A percentile compares a stretch with the other conserved stretches of the same genome.
phyloP scores from a whole-genome alignment of 1,140 invertebrate genomes.

The Laupala kohalensis region DNA sequence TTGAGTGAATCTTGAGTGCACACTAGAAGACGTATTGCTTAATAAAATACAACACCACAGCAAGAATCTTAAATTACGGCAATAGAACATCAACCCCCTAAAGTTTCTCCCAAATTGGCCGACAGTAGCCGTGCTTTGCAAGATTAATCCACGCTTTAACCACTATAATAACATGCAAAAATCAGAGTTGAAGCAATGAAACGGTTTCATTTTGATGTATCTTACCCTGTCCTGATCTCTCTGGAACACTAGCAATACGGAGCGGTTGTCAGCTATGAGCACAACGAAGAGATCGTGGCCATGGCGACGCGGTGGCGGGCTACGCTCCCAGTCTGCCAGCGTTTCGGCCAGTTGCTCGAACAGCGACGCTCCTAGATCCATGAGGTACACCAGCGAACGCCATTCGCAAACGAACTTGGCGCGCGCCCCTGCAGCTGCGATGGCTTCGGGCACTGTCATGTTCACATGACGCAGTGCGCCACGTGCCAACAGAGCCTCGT shows the following conservation, averaged over 20 bases:
- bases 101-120: no score
- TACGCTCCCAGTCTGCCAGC: constrained; percentile 2
- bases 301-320: constrained; percentile 4
- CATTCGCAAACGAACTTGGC: constrained; percentile 8
- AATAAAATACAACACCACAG: no score
- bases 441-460: constrained; percentile 13
- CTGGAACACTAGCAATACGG: constrained; percentile 11
- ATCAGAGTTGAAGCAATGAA: no score
- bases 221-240: constrained; percentile 1
- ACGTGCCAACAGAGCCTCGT: constrained; percentile 1
- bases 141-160: no score
- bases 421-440: constrained; percentile 9
- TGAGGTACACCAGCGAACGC: constrained; percentile 8
- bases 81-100: no score
- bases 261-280: constrained; percentile 11
- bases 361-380: constrained; percentile 8
- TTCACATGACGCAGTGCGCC: constrained; percentile 11
- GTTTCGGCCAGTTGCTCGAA: constrained; percentile 9
- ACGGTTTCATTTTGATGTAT: no score
- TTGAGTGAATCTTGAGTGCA: no score
- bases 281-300: constrained; percentile 8
- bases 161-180: no score
- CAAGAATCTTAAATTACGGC: no score
- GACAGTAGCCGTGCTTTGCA: no score
- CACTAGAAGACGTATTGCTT: no score